Conservation (phyloP, 2,113 vertebrate species). For the Ptychochromis oligacanthus region DNA sequence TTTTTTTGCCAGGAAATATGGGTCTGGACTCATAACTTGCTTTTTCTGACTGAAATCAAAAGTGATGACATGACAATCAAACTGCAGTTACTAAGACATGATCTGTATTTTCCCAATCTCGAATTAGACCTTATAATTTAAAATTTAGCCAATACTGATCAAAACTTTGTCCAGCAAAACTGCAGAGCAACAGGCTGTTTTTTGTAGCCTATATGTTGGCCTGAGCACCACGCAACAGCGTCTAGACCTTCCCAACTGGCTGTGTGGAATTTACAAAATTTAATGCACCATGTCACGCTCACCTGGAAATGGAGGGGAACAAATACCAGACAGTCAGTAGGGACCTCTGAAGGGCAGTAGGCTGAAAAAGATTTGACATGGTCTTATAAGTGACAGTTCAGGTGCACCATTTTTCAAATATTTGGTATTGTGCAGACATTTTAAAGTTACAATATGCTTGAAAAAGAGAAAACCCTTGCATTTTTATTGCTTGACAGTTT, state of each 20-base stretch:
- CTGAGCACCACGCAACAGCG: neutral
- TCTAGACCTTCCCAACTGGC: conserved; percentile 34
- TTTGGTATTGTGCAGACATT: neutral
- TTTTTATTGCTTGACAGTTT: neutral
- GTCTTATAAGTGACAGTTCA: neutral
- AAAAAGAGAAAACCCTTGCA: neutral
- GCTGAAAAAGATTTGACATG: neutral
- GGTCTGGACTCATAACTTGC: neutral
- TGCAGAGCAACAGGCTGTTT: neutral
- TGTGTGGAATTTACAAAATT: conserved; percentile 52
- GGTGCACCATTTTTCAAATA: too few relatives aligned
- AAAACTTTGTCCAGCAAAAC: neutral
- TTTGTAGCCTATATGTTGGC: neutral
- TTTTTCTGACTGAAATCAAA: neutral
- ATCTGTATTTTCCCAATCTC: neutral
- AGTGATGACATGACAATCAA: neutral
- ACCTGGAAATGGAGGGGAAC: conserved; percentile 31
- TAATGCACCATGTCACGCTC: conserved; percentile 35
- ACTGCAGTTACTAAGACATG: neutral
- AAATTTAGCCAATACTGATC: neutral
- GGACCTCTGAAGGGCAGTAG: conserved; percentile 31
- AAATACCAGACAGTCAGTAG: conserved; percentile 43
- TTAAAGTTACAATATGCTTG: neutral
- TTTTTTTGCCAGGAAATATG: too few relatives aligned
- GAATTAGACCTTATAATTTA: neutral